phyloP scores from a whole-genome alignment of 2,888 invertebrate species.

The Cenopis cana region DNA sequence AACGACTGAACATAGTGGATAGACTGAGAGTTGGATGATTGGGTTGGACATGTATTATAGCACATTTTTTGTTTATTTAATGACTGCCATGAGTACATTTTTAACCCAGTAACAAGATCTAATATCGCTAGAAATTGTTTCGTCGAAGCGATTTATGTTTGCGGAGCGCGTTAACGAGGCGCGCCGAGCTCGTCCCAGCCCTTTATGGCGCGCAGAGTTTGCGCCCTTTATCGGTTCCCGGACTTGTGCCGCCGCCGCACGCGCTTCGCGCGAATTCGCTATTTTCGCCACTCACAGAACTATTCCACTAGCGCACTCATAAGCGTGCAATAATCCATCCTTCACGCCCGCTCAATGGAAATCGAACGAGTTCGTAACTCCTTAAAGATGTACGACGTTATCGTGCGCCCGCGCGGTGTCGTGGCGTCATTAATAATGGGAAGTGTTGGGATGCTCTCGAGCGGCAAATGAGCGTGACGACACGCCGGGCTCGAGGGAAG shows the following conservation, averaged over 20 bases:
- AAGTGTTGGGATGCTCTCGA: conserved; percentile 55
- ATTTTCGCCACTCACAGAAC: conserved; percentile 78
- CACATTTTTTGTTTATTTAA: neutral
- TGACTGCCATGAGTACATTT: neutral
- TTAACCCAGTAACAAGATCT: conserved; percentile 46
- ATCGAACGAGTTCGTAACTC: conserved; percentile 56
- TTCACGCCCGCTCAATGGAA: conserved; percentile 70
- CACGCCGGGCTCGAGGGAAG: conserved; percentile 62
- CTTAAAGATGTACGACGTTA: conserved; percentile 44
- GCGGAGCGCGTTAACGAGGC: conserved; percentile 75
- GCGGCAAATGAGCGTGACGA: conserved; percentile 76
- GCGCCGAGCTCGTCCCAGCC: conserved; percentile 61
- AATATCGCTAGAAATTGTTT: conserved; percentile 67
- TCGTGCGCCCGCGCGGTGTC: conserved; percentile 49
- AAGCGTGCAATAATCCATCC: conserved; percentile 65
- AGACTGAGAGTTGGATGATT: no score
- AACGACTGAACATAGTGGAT: no score
- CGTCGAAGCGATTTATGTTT: conserved; percentile 79
- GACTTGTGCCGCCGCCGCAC: conserved; percentile 75
- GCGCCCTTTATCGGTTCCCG: conserved; percentile 80
- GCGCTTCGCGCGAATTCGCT: conserved; percentile 76
- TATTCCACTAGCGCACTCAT: conserved; percentile 59
- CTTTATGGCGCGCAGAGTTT: conserved; percentile 63
- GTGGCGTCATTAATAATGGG: conserved; percentile 64
- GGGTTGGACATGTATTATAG: neutral